A percentile compares a stretch with the other conserved stretches of the same genome.
These are phyloP conservation scores for Perizoma flavofasciatum DNA, from an alignment of 2,888 invertebrate species.

Conservation along the genomic window DNA sequence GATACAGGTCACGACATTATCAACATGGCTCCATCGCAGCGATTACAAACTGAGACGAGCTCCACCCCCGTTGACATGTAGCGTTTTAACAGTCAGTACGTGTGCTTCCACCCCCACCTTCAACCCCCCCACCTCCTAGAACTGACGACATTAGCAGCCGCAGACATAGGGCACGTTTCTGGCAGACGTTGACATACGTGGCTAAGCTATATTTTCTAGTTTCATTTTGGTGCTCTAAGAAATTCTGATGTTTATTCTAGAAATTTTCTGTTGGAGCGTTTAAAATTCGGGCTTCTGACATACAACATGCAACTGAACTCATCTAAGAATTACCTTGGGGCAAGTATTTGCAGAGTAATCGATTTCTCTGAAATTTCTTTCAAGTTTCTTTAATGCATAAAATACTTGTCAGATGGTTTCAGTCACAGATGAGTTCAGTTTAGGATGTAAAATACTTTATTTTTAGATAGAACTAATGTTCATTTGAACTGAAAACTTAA, in stretches of 20 bases:
- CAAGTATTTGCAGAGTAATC: too few relatives aligned
- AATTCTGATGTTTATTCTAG: slow-evolving; percentile 12
- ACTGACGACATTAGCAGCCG: slow-evolving; percentile 82
- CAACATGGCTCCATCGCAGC: slow-evolving; percentile 66
- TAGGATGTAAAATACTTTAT: too few relatives aligned
- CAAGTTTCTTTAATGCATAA: too few relatives aligned
- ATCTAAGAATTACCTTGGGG: too few relatives aligned
- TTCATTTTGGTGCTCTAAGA: slow-evolving; percentile 21
- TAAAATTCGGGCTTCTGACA: neutral
- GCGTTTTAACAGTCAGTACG: slow-evolving; percentile 82
- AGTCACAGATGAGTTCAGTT: too few relatives aligned
- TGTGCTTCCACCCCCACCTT: slow-evolving; percentile 51
- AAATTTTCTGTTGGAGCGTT: neutral
- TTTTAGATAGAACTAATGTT: too few relatives aligned
- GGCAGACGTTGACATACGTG: slow-evolving; percentile 71
- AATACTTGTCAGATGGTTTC: too few relatives aligned
- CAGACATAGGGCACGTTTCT: slow-evolving; percentile 79
- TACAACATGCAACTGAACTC: neutral
- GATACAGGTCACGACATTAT: slow-evolving; percentile 76
- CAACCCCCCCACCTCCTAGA: slow-evolving; percentile 50
- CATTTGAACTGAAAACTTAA: too few relatives aligned
- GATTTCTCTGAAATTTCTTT: too few relatives aligned
- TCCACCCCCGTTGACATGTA: slow-evolving; percentile 76
- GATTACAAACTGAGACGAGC: slow-evolving; percentile 65
- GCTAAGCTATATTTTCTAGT: slow-evolving; percentile 52